Conservation (phyloP, 2,113 vertebrate species). For the Holacanthus passer region DNA sequence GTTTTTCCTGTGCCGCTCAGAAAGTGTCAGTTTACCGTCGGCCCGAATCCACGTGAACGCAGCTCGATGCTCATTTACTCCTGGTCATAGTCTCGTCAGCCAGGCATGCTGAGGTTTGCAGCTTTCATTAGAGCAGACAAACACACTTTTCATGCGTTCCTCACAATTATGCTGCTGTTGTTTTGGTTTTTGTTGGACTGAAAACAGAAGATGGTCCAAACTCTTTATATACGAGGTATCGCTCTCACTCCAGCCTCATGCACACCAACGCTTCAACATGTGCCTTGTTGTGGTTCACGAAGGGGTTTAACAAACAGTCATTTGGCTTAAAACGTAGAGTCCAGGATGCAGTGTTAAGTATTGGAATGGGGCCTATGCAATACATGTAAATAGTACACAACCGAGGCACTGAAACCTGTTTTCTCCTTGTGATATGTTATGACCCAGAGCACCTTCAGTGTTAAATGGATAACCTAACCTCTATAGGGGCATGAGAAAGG, state of each 20-base stretch:
- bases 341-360: constrained; percentile 27
- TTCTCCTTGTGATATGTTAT: constrained; percentile 22
- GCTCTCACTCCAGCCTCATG: neutral
- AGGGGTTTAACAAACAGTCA: constrained; percentile 11
- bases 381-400: constrained; percentile 13
- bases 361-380: constrained; percentile 55
- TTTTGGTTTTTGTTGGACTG: neutral
- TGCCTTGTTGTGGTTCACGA: neutral
- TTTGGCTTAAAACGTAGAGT: neutral
- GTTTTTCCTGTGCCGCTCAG: too few species aligned
- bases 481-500: neutral
- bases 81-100: neutral
- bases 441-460: neutral
- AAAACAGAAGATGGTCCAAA: neutral
- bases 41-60: too few species aligned
- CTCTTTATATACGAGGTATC: neutral
- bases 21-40: too few species aligned
- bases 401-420: constrained; percentile 14
- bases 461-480: constrained; percentile 25
- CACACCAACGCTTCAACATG: neutral
- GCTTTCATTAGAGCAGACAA: neutral
- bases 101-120: neutral
- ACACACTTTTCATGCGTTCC: neutral
- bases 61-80: neutral
- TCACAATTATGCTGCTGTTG: neutral